Evolutionary conservation across 2,888 invertebrate species (phyloP), one percentile per base, ranked within the genome.

Genomic region (Sinhomidia bicolor): DNA sequence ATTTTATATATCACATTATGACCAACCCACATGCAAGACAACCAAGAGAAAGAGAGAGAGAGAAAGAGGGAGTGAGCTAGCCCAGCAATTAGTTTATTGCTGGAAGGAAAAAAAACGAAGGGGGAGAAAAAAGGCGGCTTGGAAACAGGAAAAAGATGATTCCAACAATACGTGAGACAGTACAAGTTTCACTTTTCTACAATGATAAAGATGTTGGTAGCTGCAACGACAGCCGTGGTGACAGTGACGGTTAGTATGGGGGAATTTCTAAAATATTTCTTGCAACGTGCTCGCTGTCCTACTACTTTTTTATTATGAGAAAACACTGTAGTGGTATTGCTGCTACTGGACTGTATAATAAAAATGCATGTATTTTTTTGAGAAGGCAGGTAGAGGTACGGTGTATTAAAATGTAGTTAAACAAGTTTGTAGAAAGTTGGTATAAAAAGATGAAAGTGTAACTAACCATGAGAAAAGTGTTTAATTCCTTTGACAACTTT

Each of bases 381-480:
- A n/a, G n/a, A n/a, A n/a, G n/a, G n/a, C n/a, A n/a, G n/a, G n/a
- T n/a, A n/a, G n/a, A n/a, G n/a, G n/a, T n/a, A n/a, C n/a, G n/a
- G n/a, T n/a, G n/a, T n/a, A n/a, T n/a, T n/a, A n/a, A n/a, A 10
- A 23, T 23, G 60, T 10, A 23, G 60, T 20, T 26, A 26, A 26
- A 26, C 23, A 32, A 32, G 62, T 32, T 62, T 7, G 62, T 12
- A 32, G 32, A 29, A n/a, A n/a, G n/a, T n/a, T n/a, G 36, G 36
- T 41, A 20, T 1, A 20, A 68, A 29, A 29, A 14, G 62, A 41
- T 68, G 41, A n/a, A n/a, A 36, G 41, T n/a, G 47, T 20, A 82
- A 82, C 82, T 82, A 82, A 51, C 47, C 68, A 44, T 68, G 82
- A 68, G 82, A 82, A 68, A 82, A 82, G 68, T 68, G 68, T 17